A percentile compares a stretch with the other conserved stretches of the same genome.
These are phyloP conservation scores for Sitobion miscanthi DNA, from an alignment of 1,140 invertebrate genomes.

Conservation along the genomic window DNA sequence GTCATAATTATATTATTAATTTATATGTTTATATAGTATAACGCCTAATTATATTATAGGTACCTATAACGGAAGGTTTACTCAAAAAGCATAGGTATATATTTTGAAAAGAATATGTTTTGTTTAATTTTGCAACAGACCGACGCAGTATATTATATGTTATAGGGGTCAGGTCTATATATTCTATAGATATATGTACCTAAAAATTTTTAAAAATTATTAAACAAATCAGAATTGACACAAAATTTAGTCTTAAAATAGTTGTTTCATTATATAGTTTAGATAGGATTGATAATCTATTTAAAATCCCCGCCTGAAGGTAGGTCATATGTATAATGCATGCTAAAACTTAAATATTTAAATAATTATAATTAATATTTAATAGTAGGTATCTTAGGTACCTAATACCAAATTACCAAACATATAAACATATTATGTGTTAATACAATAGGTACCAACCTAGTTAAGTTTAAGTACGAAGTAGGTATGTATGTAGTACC, in stretches of 20 bases:
- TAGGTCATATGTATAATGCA: background rate
- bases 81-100: background rate
- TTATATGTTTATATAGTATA: background rate
- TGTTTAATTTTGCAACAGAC: background rate
- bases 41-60: background rate
- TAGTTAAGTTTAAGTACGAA: too few species aligned
- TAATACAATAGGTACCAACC: background rate
- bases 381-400: background rate
- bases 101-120: background rate
- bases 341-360: background rate
- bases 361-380: background rate
- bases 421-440: background rate
- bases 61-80: background rate
- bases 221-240: constrained; percentile 36
- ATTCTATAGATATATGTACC: background rate
- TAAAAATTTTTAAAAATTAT: constrained; percentile 4
- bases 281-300: background rate
- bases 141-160: background rate
- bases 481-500: too few species aligned
- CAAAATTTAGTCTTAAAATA: constrained; percentile 31
- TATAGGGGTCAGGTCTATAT: background rate
- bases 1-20: background rate
- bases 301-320: background rate
- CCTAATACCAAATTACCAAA: background rate
- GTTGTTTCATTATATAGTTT: background rate